Percentiles rank a stretch among this genome's conserved stretches.
Conservation (phyloP, 2,113 vertebrate genomes). For the Heterocephalus glaber region DNA sequence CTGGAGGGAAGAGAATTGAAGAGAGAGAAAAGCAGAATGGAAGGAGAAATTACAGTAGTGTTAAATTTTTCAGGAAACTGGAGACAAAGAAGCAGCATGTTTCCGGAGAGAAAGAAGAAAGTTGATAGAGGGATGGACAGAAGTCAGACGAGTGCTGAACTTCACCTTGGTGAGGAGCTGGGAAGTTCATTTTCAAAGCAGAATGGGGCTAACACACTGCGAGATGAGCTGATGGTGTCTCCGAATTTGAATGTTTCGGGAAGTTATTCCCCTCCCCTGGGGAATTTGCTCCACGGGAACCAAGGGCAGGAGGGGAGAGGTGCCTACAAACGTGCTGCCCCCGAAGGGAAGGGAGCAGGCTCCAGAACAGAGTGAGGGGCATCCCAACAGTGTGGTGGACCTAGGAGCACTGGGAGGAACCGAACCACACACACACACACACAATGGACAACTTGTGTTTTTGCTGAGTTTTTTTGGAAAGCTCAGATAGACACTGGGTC, state of each 20-base stretch:
- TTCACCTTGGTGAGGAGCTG: not conserved
- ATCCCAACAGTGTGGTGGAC: not conserved
- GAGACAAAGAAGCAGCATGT: not conserved
- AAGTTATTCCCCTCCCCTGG: not conserved
- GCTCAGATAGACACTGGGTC: not conserved
- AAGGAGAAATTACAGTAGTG: rapidly evolving
- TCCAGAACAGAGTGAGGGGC: too few relatives aligned
- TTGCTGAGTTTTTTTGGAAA: not conserved
- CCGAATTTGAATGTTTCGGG: not conserved
- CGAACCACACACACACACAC: too few relatives aligned
- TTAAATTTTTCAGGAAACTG: not conserved
- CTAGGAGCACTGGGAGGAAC: not conserved
- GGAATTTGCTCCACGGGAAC: not conserved
- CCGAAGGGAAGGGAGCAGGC: not conserved
- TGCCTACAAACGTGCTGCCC: rapidly evolving
- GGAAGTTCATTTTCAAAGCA: not conserved
- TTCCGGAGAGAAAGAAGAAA: not conserved
- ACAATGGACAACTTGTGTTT: not conserved
- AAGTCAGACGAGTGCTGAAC: not conserved
- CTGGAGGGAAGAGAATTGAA: not conserved
- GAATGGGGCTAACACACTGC: not conserved
- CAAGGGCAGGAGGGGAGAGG: rapidly evolving
- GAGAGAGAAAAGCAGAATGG: not conserved
- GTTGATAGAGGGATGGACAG: not conserved
- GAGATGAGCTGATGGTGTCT: not conserved